phyloP scores from a whole-genome alignment of 2,113 vertebrate genomes.

The Pelecanus crispus region DNA sequence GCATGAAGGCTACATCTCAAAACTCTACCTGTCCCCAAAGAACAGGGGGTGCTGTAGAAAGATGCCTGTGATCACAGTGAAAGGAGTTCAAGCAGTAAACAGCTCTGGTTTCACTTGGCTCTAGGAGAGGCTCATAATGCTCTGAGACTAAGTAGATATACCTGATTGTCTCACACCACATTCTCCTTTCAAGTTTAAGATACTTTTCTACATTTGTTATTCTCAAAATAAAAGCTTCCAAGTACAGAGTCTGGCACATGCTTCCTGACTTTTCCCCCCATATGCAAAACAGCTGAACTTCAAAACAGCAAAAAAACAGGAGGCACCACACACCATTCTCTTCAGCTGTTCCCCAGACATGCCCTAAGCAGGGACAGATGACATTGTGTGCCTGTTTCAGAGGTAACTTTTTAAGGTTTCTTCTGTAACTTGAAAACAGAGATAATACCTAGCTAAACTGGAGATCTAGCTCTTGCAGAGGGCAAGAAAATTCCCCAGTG shows the following conservation, averaged over 20 bases:
- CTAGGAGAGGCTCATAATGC: background rate
- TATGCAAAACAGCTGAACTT: background rate
- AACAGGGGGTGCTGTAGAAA: background rate
- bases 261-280: background rate
- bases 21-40: background rate
- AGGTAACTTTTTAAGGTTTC: background rate
- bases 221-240: background rate
- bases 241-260: rapidly evolving
- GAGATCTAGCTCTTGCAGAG: background rate
- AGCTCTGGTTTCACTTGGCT: background rate
- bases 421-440: background rate
- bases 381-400: background rate
- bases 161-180: background rate
- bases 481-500: background rate
- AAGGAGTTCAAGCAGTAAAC: background rate
- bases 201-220: background rate
- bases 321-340: background rate
- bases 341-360: background rate
- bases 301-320: background rate
- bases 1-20: background rate
- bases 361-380: background rate
- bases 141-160: background rate
- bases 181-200: background rate
- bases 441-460: background rate
- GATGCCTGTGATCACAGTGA: background rate